Evolutionary conservation across 2,797 vertebrate genomes (phyloP).

Genomic region (Cyprinodon diabolis): DNA sequence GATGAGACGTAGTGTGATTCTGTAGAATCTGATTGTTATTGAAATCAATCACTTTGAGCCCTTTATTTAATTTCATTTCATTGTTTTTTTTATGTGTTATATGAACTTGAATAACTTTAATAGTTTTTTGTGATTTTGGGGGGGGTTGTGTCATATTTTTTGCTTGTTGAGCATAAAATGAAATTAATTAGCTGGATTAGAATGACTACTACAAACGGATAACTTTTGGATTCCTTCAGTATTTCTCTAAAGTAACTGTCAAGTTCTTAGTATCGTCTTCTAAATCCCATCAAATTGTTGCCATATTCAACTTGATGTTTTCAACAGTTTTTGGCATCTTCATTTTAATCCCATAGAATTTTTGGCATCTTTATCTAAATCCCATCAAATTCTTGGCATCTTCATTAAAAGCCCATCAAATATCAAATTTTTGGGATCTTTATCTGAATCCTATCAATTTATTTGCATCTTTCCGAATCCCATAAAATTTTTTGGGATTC

Average conservation of each 20-base stretch:
- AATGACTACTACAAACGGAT: slow-evolving; percentile 18
- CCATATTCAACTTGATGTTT: too few relatives aligned
- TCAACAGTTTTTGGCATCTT: too few relatives aligned
- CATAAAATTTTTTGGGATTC: too few relatives aligned
- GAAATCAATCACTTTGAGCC: slow-evolving; percentile 54
- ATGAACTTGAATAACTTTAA: slow-evolving; percentile 72
- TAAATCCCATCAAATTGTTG: too few relatives aligned
- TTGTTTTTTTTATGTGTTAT: slow-evolving; percentile 33
- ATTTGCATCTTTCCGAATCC: too few relatives aligned
- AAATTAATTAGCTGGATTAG: slow-evolving; percentile 26
- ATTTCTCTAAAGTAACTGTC: background rate
- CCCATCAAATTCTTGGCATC: too few relatives aligned
- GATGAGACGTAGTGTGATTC: slow-evolving; percentile 31
- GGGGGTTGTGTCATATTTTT: slow-evolving; percentile 43
- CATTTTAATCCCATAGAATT: too few relatives aligned
- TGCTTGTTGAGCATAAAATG: slow-evolving; percentile 30
- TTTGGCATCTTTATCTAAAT: too few relatives aligned
- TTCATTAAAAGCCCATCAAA: too few relatives aligned
- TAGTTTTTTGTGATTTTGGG: slow-evolving; percentile 48
- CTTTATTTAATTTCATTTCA: slow-evolving; percentile 34
- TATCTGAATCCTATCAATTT: too few relatives aligned
- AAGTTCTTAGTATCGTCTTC: too few relatives aligned
- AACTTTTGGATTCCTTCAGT: slow-evolving; percentile 7
- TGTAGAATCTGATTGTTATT: slow-evolving; percentile 26
- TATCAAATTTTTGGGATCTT: too few relatives aligned